Evolutionary conservation across 2,888 invertebrate species (phyloP).

Genomic region (Hypsopygia costalis): DNA sequence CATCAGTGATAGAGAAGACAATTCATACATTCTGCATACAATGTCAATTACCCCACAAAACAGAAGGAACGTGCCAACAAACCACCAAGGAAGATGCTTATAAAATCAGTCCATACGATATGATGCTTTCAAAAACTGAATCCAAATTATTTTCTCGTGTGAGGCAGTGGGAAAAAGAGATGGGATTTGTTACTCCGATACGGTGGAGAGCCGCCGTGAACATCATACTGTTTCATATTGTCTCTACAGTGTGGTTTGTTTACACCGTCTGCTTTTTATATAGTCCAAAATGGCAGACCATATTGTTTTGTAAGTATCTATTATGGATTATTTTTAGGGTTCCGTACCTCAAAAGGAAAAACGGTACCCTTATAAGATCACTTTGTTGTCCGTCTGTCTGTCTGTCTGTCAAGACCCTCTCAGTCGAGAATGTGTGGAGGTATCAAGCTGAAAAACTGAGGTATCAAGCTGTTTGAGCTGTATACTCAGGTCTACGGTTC

Average conservation of each 20-base stretch:
- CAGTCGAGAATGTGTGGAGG: too few relatives aligned
- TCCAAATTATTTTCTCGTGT: conserved; percentile 36
- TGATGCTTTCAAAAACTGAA: conserved; percentile 38
- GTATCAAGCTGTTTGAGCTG: too few relatives aligned
- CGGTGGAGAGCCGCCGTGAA: conserved; percentile 82
- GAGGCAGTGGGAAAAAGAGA: conserved; percentile 50
- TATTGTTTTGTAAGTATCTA: conserved; percentile 81
- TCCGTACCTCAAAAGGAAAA: too few relatives aligned
- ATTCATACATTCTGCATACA: conserved; percentile 19
- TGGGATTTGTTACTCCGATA: conserved; percentile 81
- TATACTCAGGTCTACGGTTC: too few relatives aligned
- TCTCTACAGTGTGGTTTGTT: conserved; percentile 52
- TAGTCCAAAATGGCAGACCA: conserved; percentile 59
- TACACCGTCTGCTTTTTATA: conserved; percentile 32
- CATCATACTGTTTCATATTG: conserved; percentile 65
- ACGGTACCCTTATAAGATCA: too few relatives aligned
- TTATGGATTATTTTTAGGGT: too few relatives aligned
- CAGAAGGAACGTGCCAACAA: conserved; percentile 13
- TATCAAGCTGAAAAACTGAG: too few relatives aligned
- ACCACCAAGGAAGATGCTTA: conserved; percentile 14
- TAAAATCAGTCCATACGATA: conserved; percentile 31
- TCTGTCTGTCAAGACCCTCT: too few relatives aligned
- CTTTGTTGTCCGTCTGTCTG: too few relatives aligned
- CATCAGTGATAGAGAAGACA: conserved; percentile 23
- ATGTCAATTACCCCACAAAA: conserved; percentile 23